Evolutionary conservation across 2,797 vertebrate genomes (phyloP), one percentile per base, ranked within the genome.

Genomic region (Chanos chanos): DNA sequence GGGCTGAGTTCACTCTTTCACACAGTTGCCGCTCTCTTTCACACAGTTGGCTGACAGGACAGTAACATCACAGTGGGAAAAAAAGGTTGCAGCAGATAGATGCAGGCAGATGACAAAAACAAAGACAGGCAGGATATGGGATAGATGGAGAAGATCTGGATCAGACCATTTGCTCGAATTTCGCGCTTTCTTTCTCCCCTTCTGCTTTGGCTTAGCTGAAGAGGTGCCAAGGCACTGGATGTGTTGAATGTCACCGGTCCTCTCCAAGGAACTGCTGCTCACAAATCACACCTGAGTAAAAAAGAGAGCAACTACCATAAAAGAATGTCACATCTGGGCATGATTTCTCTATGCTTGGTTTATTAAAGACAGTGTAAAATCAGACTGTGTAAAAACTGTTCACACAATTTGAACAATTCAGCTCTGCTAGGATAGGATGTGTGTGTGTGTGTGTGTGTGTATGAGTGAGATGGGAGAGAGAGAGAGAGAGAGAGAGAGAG

Each of bases 11-110:
- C 7, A 61, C 18, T 25, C 40, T 39, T 27, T 59, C 47, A 50
- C 49, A 61, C 18, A 15, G 15, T 16, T 40, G 22, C 7, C 6
- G 44, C n/a, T n/a, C n/a, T n/a, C 62, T 69, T 73, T 70, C 52
- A 66, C 73, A 80, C 63, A 80, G 47, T 73, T 73, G 59, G 71
- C 68, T 51, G 57, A 31, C 59, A 56, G 70, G 63, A 70, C 53
- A 67, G 71, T 58, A 67, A 53, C 75, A 64, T 73, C 72, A 62
- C 64, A 75, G 75, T 73, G 65, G 63, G 40, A 61, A 74, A 66
- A 54, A 61, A 61, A 61, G 39, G 49, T 64, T 72, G 64, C 39
- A 33, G 63, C 48, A 61, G 62, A 68, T 51, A 34, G 37, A 52
- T n/a, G 21, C 41, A 22, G 9, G 19, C 12, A 43, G 48, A 73